Evolutionary conservation across 2,888 invertebrate genomes (phyloP).

Genomic region (Synergus umbraculus): DNA sequence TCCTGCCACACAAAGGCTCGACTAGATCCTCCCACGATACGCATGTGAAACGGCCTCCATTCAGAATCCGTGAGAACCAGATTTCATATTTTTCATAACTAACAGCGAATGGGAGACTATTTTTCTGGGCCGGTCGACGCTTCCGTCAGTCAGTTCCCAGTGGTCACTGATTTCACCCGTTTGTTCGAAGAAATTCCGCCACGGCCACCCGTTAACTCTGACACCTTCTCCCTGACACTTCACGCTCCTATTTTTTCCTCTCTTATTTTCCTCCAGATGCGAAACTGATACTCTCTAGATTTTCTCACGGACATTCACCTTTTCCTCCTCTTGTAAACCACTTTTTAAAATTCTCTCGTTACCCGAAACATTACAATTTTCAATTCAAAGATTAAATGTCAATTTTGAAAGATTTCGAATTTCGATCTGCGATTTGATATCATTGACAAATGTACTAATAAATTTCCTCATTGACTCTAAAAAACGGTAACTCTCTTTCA

Average conservation of each 20-base stretch:
- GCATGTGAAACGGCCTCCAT: slow-evolving; percentile 76
- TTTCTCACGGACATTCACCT: slow-evolving; percentile 20
- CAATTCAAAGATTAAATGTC: not conserved
- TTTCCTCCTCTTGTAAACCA: not conserved
- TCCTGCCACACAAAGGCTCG: slow-evolving; percentile 76
- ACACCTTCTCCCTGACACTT: slow-evolving; percentile 37
- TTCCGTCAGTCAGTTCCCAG: slow-evolving; percentile 52
- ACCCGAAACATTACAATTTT: not conserved
- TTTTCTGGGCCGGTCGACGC: slow-evolving; percentile 52
- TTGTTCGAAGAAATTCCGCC: slow-evolving; percentile 53
- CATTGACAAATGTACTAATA: not conserved
- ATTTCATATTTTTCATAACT: slow-evolving; percentile 77
- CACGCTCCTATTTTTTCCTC: slow-evolving; percentile 17
- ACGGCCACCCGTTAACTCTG: slow-evolving; percentile 38
- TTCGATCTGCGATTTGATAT: not conserved
- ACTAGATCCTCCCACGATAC: slow-evolving; percentile 79
- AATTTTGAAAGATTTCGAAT: not conserved
- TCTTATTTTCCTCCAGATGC: slow-evolving; percentile 17
- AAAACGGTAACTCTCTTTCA: not conserved
- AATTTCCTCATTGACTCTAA: not conserved
- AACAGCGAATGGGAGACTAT: slow-evolving; percentile 57
- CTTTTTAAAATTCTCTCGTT: not conserved
- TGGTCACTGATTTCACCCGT: slow-evolving; percentile 62
- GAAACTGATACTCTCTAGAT: slow-evolving; percentile 36
- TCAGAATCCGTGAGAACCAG: slow-evolving; percentile 77